Base-by-base conservation (phyloP, 2,113 vertebrate genomes). In the Meles meles region DNA sequence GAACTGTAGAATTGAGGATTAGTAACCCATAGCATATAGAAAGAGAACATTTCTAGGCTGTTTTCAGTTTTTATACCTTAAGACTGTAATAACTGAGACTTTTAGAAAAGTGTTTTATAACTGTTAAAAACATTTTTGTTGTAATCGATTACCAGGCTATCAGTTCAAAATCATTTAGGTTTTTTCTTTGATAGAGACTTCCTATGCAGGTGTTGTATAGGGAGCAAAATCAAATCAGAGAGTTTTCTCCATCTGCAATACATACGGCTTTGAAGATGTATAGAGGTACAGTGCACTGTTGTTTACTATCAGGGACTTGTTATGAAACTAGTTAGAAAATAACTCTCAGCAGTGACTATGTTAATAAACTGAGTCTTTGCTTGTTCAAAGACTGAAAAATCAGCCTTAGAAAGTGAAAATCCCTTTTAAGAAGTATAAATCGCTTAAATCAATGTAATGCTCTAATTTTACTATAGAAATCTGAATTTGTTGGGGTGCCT, bases 41-140 rank as follows among this genome's bases (percentile, higher is more conserved):
- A 63, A 86, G 15, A 90, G 5, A 76, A n/a, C 20, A 65, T 84
- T 87, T 55, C 7, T 42, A 84, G 52, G 29, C 25, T 72, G 12
- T 67, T 88, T 85, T 94, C 47, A 79, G 67, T 29, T 82, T 82
- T 85, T 95, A 79, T 71, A 76, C 3, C 47, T 59, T 83, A 89
- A 77, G 7, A 29, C 57, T 91, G 5, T 88, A 88, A 84, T 85
- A 90, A 55, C 34, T 85, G 11, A 39, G 5, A 57, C 63, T 52
- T 61, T 88, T n/a, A 76, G 44, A 88, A 93, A 96, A 79, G 86
- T 89, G 82, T 65, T 93, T 34, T 94, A 15, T 61, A 20, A 90
- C 23, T 57, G 3, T 84, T 93, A 79, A 61, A 80, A 25, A 63
- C 2, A 55, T 21, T 77, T 90, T 91, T 63, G 1, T 39, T 72